Base-by-base conservation (phyloP, 1,140 invertebrate species). In the Copidosoma floridanum region DNA sequence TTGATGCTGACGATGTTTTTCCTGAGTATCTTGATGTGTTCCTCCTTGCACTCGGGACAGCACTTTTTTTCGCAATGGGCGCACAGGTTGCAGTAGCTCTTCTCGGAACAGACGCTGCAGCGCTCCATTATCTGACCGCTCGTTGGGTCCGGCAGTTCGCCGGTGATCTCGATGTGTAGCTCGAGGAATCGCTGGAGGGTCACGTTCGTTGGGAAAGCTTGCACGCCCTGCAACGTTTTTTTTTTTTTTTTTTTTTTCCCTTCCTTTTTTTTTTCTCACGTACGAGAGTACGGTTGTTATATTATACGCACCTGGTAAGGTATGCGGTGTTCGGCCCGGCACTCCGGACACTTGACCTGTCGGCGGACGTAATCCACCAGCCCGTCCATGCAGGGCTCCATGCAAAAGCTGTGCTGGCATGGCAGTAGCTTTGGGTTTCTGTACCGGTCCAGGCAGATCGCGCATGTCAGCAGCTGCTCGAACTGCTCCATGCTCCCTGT, bases 401-500 rank as follows among this genome's bases (percentile, higher is more conserved):
- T 94, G 79, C 97, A 99, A 81, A 98, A 99, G 64, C 96, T 98
- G 86, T 99, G 97, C 83, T 99, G 97, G 79, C 97, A 99, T 89
- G 97, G 97, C 69, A 99, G 81, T 69, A 99, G 83, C 82, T 98
- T 98, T 27, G 97, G 97, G 80, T 96, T 96, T 71, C 94, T 86
- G 81, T 93, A 99, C 66, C 96, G 86, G 82, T 99, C 97, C 74
- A 99, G 82, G 78, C 97, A 99, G 70, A 99, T 96, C 74, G 95
- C 92, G 82, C 97, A 99, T 57, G 95, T 97, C 67, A 99, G 84
- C 71, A 99, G 85, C 82, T 97, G 94, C 80, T 99, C 95, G 73
- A 99, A 94, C 83, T 98, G 93, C 85, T 94, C 92, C 92, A 94
- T 94, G 74, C 82, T 88, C 63, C 63, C 59, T 67, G 35, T 2